Conservation (phyloP, 2,888 invertebrate genomes). For the Eulithis prunata region DNA sequence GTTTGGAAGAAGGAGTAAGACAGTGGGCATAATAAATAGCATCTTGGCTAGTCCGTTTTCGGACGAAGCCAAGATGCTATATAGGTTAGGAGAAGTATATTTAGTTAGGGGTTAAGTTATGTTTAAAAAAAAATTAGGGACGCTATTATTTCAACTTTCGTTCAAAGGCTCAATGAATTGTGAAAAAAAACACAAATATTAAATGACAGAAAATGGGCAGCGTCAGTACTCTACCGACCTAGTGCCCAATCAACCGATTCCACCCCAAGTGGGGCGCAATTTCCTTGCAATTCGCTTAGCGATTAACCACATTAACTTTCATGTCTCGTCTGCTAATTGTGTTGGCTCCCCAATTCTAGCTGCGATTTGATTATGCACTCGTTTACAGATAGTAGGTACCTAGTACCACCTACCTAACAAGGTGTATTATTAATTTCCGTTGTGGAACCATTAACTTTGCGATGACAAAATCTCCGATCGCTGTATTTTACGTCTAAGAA, state of each 20-base stretch:
- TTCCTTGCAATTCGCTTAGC: conserved; percentile 76
- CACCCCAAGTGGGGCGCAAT: conserved; percentile 71
- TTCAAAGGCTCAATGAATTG: too few species aligned
- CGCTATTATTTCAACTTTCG: too few species aligned
- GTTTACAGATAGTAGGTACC: conserved; percentile 51
- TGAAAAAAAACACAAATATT: not conserved
- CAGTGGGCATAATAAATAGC: too few species aligned
- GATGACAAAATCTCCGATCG: too few species aligned
- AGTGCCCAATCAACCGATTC: conserved; percentile 74
- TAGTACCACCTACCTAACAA: conserved; percentile 5
- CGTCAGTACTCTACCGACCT: conserved; percentile 55
- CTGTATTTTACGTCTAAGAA: too few species aligned
- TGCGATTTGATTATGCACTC: conserved; percentile 66
- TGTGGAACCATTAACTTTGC: conserved; percentile 34
- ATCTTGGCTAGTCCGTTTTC: too few species aligned
- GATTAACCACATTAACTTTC: conserved; percentile 78
- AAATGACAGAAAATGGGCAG: not conserved
- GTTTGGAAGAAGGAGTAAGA: too few species aligned
- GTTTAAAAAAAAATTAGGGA: too few species aligned
- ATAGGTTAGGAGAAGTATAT: too few species aligned
- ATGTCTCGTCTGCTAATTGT: conserved; percentile 76
- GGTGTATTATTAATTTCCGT: conserved; percentile 48
- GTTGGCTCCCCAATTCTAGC: conserved; percentile 66
- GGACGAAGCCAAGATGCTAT: too few species aligned
- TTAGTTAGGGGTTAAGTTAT: too few species aligned